These are phyloP conservation scores for Brachypodius melanocephalos DNA, from an alignment of 2,113 vertebrate genomes.

Conservation along the genomic window DNA sequence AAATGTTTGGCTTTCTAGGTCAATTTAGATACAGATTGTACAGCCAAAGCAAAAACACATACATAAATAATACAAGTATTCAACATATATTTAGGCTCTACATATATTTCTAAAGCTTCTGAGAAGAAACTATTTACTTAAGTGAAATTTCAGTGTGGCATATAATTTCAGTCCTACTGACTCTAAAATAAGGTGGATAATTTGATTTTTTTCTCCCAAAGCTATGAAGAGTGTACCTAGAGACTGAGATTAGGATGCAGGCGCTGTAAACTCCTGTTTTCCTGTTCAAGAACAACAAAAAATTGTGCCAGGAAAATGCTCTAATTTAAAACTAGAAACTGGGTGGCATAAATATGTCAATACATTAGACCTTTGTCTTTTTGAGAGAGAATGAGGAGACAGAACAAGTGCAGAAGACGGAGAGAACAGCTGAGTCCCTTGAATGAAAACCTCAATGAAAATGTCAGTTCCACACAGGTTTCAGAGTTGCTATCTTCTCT, in stretches of 20 bases:
- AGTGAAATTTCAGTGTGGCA: not conserved
- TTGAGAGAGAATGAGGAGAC: not conserved
- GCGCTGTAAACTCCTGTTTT: not conserved
- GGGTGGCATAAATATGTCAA: not conserved
- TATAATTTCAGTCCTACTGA: not conserved
- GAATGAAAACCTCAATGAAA: not conserved
- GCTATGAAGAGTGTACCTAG: not conserved
- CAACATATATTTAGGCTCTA: not conserved
- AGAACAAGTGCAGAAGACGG: not conserved
- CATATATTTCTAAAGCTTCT: not conserved
- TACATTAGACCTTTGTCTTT: not conserved
- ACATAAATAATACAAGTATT: not conserved
- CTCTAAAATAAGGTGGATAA: not conserved
- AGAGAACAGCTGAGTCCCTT: not conserved
- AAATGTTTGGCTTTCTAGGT: not conserved
- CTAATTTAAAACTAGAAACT: not conserved
- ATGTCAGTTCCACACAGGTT: rapidly evolving
- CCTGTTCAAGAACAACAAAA: not conserved
- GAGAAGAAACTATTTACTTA: not conserved
- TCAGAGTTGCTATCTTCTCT: not conserved
- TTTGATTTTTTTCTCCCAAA: not conserved
- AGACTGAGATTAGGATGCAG: not conserved
- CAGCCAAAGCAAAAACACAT: not conserved
- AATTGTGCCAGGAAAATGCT: not conserved
- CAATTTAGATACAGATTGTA: not conserved